A percentile compares a stretch with the other conserved stretches of the same genome.
phyloP scores from a whole-genome alignment of 2,888 invertebrate species.

The Eilema sororculum region DNA sequence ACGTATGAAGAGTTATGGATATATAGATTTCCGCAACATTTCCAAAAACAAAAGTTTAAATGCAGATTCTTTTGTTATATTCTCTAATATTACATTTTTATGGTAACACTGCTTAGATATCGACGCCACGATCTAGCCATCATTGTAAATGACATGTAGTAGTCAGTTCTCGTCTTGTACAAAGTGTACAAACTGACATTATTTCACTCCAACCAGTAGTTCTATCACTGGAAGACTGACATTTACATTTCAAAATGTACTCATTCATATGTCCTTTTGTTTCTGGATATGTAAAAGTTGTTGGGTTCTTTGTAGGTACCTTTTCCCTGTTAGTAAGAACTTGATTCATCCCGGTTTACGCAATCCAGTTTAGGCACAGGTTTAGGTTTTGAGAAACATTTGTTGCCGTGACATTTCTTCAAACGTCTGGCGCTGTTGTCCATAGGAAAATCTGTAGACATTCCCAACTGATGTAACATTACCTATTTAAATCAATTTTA shows the following conservation, averaged over 20 bases:
- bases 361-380: no score
- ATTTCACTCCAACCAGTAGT: slow-evolving; percentile 51
- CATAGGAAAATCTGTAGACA: background rate
- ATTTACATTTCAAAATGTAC: slow-evolving; percentile 31
- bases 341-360: background rate
- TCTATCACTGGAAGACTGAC: slow-evolving; percentile 36
- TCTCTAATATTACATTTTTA: no score
- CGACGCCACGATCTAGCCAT: slow-evolving; percentile 59
- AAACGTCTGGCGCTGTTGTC: background rate
- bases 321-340: background rate
- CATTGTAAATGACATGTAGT: slow-evolving; percentile 63
- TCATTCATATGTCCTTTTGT: background rate
- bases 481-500: no score
- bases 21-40: background rate
- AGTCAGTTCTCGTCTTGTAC: slow-evolving; percentile 48
- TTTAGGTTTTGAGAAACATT: no score
- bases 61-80: no score
- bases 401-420: background rate
- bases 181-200: slow-evolving; percentile 55
- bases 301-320: background rate
- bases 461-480: no score
- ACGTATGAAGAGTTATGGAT: background rate
- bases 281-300: background rate
- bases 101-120: slow-evolving; percentile 39
- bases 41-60: no score